Percentiles rank a stretch among this genome's conserved stretches.
phyloP scores from a whole-genome alignment of 1,140 invertebrate species.

The Ceratina calcarata region DNA sequence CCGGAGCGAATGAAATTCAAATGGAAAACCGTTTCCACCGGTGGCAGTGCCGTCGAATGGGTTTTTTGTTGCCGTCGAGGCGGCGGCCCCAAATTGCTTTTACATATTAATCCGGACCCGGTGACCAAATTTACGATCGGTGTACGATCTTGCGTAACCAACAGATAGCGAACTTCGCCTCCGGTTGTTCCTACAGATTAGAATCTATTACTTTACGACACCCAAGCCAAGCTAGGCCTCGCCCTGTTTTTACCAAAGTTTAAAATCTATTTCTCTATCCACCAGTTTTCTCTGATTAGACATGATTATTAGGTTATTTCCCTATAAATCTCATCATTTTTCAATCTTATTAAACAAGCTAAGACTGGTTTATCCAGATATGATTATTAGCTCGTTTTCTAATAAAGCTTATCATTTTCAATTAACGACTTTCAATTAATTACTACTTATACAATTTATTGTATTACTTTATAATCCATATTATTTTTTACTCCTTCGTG shows the following conservation, averaged over 20 bases:
- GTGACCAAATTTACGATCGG: conserved; percentile 18
- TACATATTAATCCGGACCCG: conserved; percentile 28
- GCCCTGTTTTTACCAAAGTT: neutral
- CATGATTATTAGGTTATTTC: too few relatives aligned
- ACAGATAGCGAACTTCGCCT: conserved; percentile 17
- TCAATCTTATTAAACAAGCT: too few relatives aligned
- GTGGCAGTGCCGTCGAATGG: neutral
- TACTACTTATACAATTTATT: too few relatives aligned
- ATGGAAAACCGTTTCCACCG: neutral
- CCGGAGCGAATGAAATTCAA: conserved; percentile 30
- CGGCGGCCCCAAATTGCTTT: conserved; percentile 19
- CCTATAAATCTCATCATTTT: too few relatives aligned
- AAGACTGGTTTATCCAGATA: too few relatives aligned
- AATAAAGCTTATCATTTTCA: too few relatives aligned
- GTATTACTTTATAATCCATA: too few relatives aligned
- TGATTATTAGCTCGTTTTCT: too few relatives aligned
- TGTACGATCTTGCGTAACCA: conserved; percentile 12
- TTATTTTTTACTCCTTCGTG: too few relatives aligned
- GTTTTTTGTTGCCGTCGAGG: neutral
- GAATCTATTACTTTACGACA: conserved; percentile 8
- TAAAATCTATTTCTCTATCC: neutral
- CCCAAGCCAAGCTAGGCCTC: neutral
- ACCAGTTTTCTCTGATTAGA: neutral
- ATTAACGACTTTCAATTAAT: too few relatives aligned
- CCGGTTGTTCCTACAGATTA: neutral